Evolutionary conservation across 2,113 vertebrate genomes (phyloP).

Genomic region (Passer domesticus): DNA sequence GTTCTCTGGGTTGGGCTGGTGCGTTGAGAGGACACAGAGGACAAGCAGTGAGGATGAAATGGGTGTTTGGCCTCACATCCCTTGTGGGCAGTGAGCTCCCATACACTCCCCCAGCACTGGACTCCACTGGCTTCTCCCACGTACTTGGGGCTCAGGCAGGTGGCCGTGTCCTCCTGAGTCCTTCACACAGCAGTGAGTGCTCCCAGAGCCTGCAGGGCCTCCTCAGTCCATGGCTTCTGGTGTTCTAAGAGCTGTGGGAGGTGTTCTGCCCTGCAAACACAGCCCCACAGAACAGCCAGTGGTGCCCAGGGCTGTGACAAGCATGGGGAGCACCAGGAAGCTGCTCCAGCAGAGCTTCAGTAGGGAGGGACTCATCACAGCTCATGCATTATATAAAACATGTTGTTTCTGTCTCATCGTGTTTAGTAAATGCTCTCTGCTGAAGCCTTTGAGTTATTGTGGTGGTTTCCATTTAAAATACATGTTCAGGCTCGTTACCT

Average conservation of each 20-base stretch:
- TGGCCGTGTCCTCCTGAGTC: not conserved
- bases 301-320: not conserved
- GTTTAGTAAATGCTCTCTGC: not conserved
- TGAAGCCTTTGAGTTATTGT: not conserved
- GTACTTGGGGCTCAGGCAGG: not conserved
- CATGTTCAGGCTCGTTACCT: not conserved
- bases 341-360: not conserved
- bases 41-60: not conserved
- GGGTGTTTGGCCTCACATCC: not conserved
- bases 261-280: not conserved
- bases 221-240: not conserved
- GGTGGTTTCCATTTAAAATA: conserved; percentile 1
- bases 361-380: not conserved
- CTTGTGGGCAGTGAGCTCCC: not conserved
- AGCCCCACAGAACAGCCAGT: not conserved
- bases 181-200: fast-evolving
- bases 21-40: not conserved
- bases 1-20: not conserved
- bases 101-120: fast-evolving
- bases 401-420: not conserved
- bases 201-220: not conserved
- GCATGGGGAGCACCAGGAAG: fast-evolving
- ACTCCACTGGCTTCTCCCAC: fast-evolving
- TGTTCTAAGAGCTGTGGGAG: not conserved
- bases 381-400: not conserved